Evolutionary conservation across 2,113 vertebrate species (phyloP).

Genomic region (Menidia beryllina): DNA sequence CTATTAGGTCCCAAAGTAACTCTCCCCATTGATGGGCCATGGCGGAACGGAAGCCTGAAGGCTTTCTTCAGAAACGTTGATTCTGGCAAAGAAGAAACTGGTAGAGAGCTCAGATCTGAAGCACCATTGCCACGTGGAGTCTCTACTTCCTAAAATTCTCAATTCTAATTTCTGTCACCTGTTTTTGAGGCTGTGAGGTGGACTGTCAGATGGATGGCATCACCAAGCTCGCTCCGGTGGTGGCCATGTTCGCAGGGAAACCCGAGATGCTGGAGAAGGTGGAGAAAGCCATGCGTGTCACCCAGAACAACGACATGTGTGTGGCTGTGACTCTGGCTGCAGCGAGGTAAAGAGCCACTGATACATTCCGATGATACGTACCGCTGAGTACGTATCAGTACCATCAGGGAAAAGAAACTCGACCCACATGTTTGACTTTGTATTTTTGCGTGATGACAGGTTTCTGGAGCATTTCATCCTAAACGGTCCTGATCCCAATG

Average conservation of each 20-base stretch:
- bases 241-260: constrained; percentile 72
- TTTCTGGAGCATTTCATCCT: constrained; percentile 76
- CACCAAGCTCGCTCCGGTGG: constrained; percentile 73
- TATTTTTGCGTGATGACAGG: constrained; percentile 38
- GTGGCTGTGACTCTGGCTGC: constrained; percentile 74
- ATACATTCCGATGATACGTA: no score
- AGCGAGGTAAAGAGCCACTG: constrained; percentile 58
- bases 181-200: constrained; percentile 60
- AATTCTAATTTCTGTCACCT: not conserved
- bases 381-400: no score
- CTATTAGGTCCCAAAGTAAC: constrained; percentile 67
- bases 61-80: constrained; percentile 78
- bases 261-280: constrained; percentile 76
- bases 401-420: not conserved
- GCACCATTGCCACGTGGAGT: not conserved
- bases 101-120: constrained; percentile 34
- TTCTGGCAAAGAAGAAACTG: constrained; percentile 73
- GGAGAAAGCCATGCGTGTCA: constrained; percentile 66
- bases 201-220: constrained; percentile 77
- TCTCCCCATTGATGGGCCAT: constrained; percentile 76
- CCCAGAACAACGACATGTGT: constrained; percentile 75
- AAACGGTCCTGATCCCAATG: constrained; percentile 66
- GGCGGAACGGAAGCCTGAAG: constrained; percentile 75
- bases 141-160: not conserved
- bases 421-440: constrained; percentile 1